Conservation (phyloP, 2,888 invertebrate species). For the Druceiella hillmani region DNA sequence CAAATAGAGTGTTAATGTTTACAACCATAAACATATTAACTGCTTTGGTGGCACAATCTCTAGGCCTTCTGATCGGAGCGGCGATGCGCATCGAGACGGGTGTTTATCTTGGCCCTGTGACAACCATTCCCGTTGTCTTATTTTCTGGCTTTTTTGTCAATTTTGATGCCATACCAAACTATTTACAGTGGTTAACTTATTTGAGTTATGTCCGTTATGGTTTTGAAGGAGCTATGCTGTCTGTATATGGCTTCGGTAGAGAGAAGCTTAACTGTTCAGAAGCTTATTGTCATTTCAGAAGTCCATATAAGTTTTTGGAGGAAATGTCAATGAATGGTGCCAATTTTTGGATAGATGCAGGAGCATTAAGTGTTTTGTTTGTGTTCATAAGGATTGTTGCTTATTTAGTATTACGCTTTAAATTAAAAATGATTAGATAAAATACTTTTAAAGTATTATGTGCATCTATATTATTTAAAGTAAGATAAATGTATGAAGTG, state of each 20-base stretch:
- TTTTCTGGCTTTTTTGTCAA: constrained; percentile 95
- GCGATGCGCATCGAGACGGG: constrained; percentile 82
- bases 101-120: constrained; percentile 78
- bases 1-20: constrained; percentile 76
- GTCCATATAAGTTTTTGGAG: constrained; percentile 76
- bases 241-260: constrained; percentile 85
- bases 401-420: constrained; percentile 79
- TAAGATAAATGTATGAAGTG: too few species aligned
- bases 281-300: constrained; percentile 78
- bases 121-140: constrained; percentile 84
- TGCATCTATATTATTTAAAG: too few species aligned
- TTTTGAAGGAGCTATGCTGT: constrained; percentile 88
- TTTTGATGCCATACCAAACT: constrained; percentile 84
- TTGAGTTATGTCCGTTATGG: constrained; percentile 87
- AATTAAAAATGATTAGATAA: constrained; percentile 61
- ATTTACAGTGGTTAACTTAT: constrained; percentile 85
- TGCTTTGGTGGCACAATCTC: constrained; percentile 86
- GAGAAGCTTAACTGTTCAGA: constrained; percentile 76
- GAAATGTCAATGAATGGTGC: constrained; percentile 79
- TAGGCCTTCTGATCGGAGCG: constrained; percentile 89
- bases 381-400: constrained; percentile 71
- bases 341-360: constrained; percentile 77
- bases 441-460: too few species aligned
- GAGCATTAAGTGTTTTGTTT: constrained; percentile 75
- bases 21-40: constrained; percentile 69